Evolutionary conservation across 2,888 invertebrate genomes (phyloP), one percentile per base, ranked within the genome.

Genomic region (Fragum fragum): DNA sequence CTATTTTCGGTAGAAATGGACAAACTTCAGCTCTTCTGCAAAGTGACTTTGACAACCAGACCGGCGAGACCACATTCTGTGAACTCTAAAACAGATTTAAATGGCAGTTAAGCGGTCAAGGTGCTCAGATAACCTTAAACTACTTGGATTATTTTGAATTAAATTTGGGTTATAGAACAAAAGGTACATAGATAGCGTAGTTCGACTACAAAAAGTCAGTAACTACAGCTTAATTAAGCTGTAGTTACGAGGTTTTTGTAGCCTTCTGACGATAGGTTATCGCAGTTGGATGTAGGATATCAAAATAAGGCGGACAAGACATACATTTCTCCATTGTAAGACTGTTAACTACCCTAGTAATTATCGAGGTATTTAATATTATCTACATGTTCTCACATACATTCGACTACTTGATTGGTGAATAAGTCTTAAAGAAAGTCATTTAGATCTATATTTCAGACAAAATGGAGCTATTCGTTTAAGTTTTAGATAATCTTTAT

Each of bases 341-440:
- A 47, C 47, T 47, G 47, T 47, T 47, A 47, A 26, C 18, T 23
- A 21, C 26, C 57, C n/a, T 57, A 26, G 57, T 57, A 26, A 57
- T 57, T 57, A 57, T 57, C 57, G 5, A 57, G 21, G 57, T 21
- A 26, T 57, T 57, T 57, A 26, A 57, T 23, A 26, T 26, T 57
- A 57, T 57, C 57, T 57, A 18, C 29, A 16, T 32, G 32, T 32
- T 61, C 32, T 32, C 61, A 32, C 61, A 32, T 29, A 61, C 16
- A 18, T 61, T 18, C 18, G 32, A 32, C 61, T 28, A 29, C 28
- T 32, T 61, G 32, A 61, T 61, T 29, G 61, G 61, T 32, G 11
- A 61, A 61, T 9, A 6, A 11, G 32, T 11, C 5, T 16, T 5
- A 47, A 3, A 47, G 47, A 47, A 47, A 14, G 47, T 9, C 47